phyloP scores from a whole-genome alignment of 2,888 invertebrate species.

The Auanema freiburgensis region DNA sequence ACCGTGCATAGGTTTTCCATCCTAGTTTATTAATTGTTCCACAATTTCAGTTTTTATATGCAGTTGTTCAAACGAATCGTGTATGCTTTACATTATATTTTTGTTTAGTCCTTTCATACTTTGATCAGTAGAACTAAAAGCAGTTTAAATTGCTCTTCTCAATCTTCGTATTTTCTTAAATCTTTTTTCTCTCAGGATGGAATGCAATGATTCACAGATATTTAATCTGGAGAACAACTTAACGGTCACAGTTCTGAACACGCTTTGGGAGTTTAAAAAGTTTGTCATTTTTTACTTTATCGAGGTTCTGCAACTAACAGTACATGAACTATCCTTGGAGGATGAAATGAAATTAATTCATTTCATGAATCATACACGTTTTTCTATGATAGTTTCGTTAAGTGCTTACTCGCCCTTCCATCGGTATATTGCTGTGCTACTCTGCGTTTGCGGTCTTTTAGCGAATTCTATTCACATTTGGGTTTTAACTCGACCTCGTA shows the following conservation, averaged over 20 bases:
- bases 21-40: too few species aligned
- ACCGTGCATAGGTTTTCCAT: too few species aligned
- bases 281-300: slow-evolving; percentile 18
- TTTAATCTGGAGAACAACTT: slow-evolving; percentile 35
- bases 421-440: slow-evolving; percentile 42
- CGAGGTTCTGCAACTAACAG: background rate
- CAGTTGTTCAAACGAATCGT: slow-evolving; percentile 3
- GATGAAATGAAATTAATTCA: too few species aligned
- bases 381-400: too few species aligned
- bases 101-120: background rate
- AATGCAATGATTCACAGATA: slow-evolving; percentile 40
- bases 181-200: slow-evolving; percentile 20
- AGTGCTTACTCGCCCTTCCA: slow-evolving; percentile 48
- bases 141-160: background rate
- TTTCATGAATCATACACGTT: too few species aligned
- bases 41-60: background rate
- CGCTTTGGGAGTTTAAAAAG: slow-evolving; percentile 36
- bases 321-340: background rate
- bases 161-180: too few species aligned
- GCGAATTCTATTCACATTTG: slow-evolving; percentile 49
- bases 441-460: slow-evolving; percentile 47
- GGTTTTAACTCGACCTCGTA: slow-evolving; percentile 47
- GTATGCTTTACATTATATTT: background rate
- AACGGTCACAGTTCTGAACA: slow-evolving; percentile 34
- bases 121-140: slow-evolving; percentile 2